A percentile compares a stretch with the other conserved stretches of the same genome.
phyloP scores from a whole-genome alignment of 2,888 invertebrate genomes.

The Agonopterix alstromeriana region DNA sequence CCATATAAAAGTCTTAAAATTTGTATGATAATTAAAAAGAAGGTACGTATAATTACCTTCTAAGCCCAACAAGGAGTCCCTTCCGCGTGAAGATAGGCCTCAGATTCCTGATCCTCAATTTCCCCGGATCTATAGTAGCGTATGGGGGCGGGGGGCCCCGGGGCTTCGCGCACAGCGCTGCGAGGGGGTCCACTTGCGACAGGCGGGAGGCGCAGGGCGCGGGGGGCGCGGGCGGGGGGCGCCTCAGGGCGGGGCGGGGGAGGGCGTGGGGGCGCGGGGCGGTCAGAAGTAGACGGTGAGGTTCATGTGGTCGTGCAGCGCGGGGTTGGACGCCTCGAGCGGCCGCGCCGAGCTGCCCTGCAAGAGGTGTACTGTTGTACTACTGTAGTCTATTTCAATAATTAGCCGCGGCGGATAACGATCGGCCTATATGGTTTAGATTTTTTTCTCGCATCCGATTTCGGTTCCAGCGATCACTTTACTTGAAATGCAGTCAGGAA shows the following conservation, averaged over 20 bases:
- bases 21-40: too few relatives aligned
- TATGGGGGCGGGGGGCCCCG: conserved; percentile 21
- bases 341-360: conserved; percentile 49
- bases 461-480: too few relatives aligned
- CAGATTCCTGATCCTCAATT: conserved; percentile 27
- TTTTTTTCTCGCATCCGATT: neutral
- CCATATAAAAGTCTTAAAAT: too few relatives aligned
- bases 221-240: neutral
- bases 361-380: neutral
- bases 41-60: neutral
- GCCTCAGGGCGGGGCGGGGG: neutral
- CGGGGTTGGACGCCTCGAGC: conserved; percentile 53
- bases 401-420: too few relatives aligned
- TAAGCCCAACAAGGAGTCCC: neutral
- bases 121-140: conserved; percentile 39
- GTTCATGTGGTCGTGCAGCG: conserved; percentile 78
- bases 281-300: conserved; percentile 83
- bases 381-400: too few relatives aligned
- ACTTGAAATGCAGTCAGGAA: too few relatives aligned
- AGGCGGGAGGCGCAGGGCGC: conserved; percentile 2
- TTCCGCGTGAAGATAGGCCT: conserved; percentile 26
- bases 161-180: neutral
- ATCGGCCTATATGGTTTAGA: neutral
- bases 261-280: neutral
- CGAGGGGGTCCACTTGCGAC: conserved; percentile 5